phyloP scores from a whole-genome alignment of 1,140 invertebrate genomes.

The Drosophila equinoxialis region DNA sequence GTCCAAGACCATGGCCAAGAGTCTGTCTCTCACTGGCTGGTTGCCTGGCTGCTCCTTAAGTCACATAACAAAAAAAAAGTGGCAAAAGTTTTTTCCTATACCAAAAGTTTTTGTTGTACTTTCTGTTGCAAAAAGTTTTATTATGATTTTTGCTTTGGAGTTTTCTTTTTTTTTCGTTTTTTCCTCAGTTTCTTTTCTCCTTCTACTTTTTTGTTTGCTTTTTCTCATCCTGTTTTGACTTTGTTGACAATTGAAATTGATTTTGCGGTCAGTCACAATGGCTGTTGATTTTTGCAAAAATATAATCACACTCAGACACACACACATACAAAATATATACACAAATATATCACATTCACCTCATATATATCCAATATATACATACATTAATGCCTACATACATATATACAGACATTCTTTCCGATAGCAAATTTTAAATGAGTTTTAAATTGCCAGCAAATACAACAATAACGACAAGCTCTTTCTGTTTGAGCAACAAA shows the following conservation, averaged over 20 bases:
- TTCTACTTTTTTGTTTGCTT: constrained; percentile 36
- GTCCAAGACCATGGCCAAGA: constrained; percentile 38
- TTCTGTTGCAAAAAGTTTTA: constrained; percentile 74
- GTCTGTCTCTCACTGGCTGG: background rate
- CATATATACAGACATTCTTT: constrained; percentile 17
- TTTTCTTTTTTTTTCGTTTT: constrained; percentile 36
- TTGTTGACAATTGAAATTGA: constrained; percentile 81
- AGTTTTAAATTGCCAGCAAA: constrained; percentile 55
- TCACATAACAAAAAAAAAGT: constrained; percentile 46
- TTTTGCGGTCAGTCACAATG: constrained; percentile 73
- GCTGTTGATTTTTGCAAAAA: constrained; percentile 68
- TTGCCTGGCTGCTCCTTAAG: constrained; percentile 49
- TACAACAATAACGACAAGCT: background rate
- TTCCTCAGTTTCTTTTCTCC: background rate
- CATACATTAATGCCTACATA: background rate
- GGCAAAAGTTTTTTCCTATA: constrained; percentile 58
- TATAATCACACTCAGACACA: constrained; percentile 61
- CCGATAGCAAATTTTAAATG: constrained; percentile 57
- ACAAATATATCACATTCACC: background rate
- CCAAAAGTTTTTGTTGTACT: constrained; percentile 59
- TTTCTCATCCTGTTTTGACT: constrained; percentile 65
- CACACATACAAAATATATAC: background rate
- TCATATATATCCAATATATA: background rate
- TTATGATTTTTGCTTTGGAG: constrained; percentile 68
- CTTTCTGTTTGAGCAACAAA: constrained; percentile 45